Percentiles rank a stretch among this genome's conserved stretches.
Conservation (phyloP, 2,113 vertebrate species). For the Hippocampus barbouri region DNA sequence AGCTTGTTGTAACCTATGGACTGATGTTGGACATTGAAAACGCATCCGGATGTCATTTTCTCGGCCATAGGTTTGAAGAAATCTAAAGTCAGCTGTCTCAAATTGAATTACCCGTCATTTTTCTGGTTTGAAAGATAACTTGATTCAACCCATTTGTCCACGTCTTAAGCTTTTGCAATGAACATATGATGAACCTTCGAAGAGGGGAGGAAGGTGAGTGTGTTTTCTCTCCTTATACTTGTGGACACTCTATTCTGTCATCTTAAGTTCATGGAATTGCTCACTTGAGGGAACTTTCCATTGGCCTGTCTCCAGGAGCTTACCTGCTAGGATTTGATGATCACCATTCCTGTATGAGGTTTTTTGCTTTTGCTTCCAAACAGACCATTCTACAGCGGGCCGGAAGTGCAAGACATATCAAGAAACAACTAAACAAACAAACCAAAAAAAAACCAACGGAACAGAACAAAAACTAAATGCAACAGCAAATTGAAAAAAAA, state of each 20-base stretch:
- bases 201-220: constrained; percentile 46
- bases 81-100: background rate
- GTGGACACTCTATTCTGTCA: constrained; percentile 55
- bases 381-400: background rate
- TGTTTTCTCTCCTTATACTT: constrained; percentile 30
- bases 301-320: constrained; percentile 42
- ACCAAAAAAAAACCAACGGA: no score
- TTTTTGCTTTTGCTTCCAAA: constrained; percentile 33
- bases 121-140: background rate
- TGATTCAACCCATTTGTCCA: background rate
- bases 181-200: constrained; percentile 23
- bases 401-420: no score
- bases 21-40: background rate
- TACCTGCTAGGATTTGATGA: constrained; percentile 32
- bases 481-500: no score
- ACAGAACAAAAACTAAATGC: no score
- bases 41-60: constrained; percentile 10
- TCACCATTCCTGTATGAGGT: constrained; percentile 48
- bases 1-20: background rate
- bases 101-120: background rate
- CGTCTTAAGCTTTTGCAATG: constrained; percentile 12
- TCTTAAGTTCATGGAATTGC: constrained; percentile 50
- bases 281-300: constrained; percentile 54
- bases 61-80: background rate
- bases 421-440: no score